Base-by-base conservation (phyloP, 2,797 vertebrate species). In the Nasua narica region DNA sequence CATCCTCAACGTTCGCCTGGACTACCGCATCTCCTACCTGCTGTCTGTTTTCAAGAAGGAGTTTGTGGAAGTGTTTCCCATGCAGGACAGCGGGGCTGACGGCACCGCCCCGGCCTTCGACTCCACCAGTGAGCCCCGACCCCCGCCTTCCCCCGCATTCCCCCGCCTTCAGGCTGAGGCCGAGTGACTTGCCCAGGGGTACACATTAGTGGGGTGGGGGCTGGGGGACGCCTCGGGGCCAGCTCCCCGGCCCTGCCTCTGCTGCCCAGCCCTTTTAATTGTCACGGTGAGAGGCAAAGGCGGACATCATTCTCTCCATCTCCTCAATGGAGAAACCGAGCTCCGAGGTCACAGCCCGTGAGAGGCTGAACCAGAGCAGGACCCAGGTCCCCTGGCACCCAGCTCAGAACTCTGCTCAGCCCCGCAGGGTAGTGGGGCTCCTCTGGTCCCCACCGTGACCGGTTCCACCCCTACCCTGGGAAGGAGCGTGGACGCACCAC, bases 21-120 rank as follows among this genome's bases (percentile, higher is more conserved):
- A 99, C 98, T 99, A 99, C 97, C 99, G 99, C 87, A 99, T 99
- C 86, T 99, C 99, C 96, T 99, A 99, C 98, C 98, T 99, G 98
- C 99, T 99, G n/a, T 99, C 99, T 0, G 99, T 99, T 93, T 99
- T 99, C 97, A 99, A 99, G 98, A 99, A 99, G 98, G 99, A 99
- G 98, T 99, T 99, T 98, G 99, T 99, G 95, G 99, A 99, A 11
- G 99, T 99, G 96, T 99, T 99, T 88, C 99, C 99, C 14, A 99
- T 99, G 99, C 99, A 99, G 83, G 99, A 99, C 98, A 99, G 98
- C 0, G 99, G 99, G 0, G 99, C 99, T 0, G 99, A 99, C 0
- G 99, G 99, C 94, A 99, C 99, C 0, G 99, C 99, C 14, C 99
- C 99, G 0, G 99, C 99, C 85, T 98, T 99, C 95, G 99, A 99